phyloP scores from a whole-genome alignment of 35 echinoderm and acorn worm species.

The Apostichopus californicus region DNA sequence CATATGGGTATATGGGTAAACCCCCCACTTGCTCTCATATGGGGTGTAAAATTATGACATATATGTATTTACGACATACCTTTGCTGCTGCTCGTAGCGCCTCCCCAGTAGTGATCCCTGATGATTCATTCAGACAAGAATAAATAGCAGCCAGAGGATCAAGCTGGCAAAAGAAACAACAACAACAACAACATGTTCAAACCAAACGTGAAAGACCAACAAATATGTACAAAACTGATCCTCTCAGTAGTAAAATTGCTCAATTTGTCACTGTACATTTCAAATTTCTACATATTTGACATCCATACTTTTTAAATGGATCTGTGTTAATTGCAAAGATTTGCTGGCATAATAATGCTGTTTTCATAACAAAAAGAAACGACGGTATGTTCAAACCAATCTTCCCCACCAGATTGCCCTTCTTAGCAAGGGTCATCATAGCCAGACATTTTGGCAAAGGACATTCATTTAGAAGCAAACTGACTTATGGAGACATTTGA shows the following conservation, averaged over 20 bases:
- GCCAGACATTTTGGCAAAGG: too few species aligned
- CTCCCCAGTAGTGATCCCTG: not conserved
- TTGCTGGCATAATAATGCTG: not conserved
- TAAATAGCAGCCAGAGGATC: constrained; percentile 72
- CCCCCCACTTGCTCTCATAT: not conserved
- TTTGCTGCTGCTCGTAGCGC: not conserved
- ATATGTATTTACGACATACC: not conserved
- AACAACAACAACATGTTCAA: not conserved
- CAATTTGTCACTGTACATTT: not conserved
- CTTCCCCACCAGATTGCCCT: too few species aligned
- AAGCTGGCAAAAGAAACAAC: constrained; percentile 48
- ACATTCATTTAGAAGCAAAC: too few species aligned
- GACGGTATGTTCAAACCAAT: too few species aligned
- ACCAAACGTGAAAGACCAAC: too few species aligned
- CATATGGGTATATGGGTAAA: too few species aligned
- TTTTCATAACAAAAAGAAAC: too few species aligned
- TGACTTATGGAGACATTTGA: too few species aligned
- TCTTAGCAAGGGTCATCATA: too few species aligned
- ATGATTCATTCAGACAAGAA: not conserved
- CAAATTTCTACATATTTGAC: too few species aligned
- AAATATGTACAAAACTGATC: not conserved
- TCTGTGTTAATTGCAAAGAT: not conserved
- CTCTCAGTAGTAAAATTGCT: not conserved
- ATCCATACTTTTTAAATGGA: too few species aligned
- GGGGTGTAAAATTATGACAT: not conserved